These are phyloP conservation scores for Cebus imitator DNA, from an alignment of 2,113 vertebrate genomes.

Conservation along the genomic window DNA sequence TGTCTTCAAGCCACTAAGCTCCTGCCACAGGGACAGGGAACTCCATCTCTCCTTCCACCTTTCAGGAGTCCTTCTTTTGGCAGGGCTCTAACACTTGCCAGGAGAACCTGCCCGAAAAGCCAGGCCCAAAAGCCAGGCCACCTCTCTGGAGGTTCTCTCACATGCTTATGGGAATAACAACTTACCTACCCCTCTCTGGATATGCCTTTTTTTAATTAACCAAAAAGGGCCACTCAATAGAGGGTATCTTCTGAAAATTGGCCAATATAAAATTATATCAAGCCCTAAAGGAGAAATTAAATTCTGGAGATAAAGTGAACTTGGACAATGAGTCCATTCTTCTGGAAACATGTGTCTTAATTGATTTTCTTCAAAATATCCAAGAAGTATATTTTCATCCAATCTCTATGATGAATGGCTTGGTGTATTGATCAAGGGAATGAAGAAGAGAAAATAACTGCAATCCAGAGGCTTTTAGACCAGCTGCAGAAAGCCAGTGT, in stretches of 20 bases:
- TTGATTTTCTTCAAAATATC: neutral
- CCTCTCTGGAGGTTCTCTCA: constrained; percentile 89
- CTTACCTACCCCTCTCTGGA: constrained; percentile 92
- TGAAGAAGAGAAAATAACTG: neutral
- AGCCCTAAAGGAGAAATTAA: constrained; percentile 88
- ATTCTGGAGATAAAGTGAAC: constrained; percentile 84
- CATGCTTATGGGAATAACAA: constrained; percentile 86
- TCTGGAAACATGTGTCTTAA: neutral
- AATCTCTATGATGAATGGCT: neutral
- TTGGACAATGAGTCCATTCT: constrained; percentile 86
- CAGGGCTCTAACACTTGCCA: constrained; percentile 84
- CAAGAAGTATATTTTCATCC: neutral
- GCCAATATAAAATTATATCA: constrained; percentile 89
- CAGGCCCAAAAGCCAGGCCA: constrained; percentile 82
- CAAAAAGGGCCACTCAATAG: constrained; percentile 88
- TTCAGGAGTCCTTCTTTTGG: constrained; percentile 81
- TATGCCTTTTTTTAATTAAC: constrained; percentile 89
- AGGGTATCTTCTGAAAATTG: constrained; percentile 91
- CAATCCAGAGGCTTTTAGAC: constrained; percentile 77
- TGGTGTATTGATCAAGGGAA: neutral
- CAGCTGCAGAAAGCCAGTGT: constrained; percentile 88
- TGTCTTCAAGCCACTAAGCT: too few species aligned
- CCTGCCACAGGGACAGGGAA: too few species aligned
- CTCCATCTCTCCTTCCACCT: too few species aligned
- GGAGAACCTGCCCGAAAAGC: constrained; percentile 77